Conservation (phyloP, 2,888 invertebrate genomes). For the Pyrrhosoma nymphula region DNA sequence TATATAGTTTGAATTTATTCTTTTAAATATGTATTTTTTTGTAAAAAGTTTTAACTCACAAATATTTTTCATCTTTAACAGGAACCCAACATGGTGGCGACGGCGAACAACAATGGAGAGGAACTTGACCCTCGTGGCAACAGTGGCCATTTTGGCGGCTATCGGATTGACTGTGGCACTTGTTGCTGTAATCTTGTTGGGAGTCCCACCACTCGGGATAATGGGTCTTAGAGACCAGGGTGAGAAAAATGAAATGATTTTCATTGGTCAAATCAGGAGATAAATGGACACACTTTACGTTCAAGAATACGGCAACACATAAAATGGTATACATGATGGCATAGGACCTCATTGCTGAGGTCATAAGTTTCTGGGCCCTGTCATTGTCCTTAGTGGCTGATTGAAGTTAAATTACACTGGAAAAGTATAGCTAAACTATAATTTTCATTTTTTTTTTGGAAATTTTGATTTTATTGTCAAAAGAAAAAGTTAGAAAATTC, state of each 20-base stretch:
- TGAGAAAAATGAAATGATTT: constrained; percentile 72
- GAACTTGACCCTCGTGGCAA: constrained; percentile 82
- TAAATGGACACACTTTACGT: not conserved
- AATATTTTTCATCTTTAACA: constrained; percentile 76
- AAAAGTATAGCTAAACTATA: not conserved
- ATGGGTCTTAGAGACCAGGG: constrained; percentile 75
- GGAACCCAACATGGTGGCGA: constrained; percentile 91
- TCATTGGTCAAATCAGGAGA: not conserved
- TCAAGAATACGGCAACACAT: not conserved
- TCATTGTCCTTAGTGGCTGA: not conserved
- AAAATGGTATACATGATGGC: not conserved
- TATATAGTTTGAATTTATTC: no score
- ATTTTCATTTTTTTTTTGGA: not conserved
- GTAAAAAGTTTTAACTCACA: not conserved
- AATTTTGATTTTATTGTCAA: no score
- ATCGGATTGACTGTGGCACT: constrained; percentile 83
- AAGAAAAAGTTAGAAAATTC: no score
- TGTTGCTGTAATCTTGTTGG: constrained; percentile 76
- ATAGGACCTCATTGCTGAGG: not conserved
- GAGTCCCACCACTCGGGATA: constrained; percentile 76
- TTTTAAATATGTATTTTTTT: no score
- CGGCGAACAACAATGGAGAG: constrained; percentile 87
- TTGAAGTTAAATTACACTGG: not conserved
- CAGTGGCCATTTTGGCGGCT: constrained; percentile 82
- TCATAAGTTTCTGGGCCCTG: not conserved